Conservation (phyloP, 2,113 vertebrate species). For the Mobula hypostoma region DNA sequence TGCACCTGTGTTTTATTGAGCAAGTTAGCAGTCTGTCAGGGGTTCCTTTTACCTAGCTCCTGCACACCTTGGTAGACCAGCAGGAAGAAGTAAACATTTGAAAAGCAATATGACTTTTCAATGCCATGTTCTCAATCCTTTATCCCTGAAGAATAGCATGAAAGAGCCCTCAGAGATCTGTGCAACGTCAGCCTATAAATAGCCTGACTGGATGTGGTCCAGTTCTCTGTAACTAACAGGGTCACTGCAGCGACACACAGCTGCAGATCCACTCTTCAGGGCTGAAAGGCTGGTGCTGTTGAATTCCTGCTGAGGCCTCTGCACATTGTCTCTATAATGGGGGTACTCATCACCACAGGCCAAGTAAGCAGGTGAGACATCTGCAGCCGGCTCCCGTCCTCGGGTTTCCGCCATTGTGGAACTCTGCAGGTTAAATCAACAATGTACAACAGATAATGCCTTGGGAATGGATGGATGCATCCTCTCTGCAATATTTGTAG, state of each 20-base stretch:
- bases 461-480: neutral
- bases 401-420: neutral
- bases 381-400: neutral
- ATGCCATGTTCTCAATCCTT: neutral
- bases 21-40: neutral
- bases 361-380: constrained; percentile 12
- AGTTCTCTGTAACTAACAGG: constrained; percentile 3
- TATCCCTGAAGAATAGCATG: neutral
- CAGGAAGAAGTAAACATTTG: neutral
- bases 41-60: neutral
- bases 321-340: neutral
- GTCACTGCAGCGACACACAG: neutral
- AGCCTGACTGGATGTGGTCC: constrained; percentile 27
- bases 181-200: constrained; percentile 2
- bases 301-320: neutral
- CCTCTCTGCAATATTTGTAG: neutral
- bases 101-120: neutral
- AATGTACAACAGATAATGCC: neutral
- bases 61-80: neutral
- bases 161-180: neutral
- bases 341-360: constrained; percentile 27
- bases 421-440: neutral
- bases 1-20: neutral
- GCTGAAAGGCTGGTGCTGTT: constrained; percentile 30
- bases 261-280: neutral